These are phyloP conservation scores for Sclerurus mexicanus DNA, from an alignment of 2,113 vertebrate species.

Conservation along the genomic window DNA sequence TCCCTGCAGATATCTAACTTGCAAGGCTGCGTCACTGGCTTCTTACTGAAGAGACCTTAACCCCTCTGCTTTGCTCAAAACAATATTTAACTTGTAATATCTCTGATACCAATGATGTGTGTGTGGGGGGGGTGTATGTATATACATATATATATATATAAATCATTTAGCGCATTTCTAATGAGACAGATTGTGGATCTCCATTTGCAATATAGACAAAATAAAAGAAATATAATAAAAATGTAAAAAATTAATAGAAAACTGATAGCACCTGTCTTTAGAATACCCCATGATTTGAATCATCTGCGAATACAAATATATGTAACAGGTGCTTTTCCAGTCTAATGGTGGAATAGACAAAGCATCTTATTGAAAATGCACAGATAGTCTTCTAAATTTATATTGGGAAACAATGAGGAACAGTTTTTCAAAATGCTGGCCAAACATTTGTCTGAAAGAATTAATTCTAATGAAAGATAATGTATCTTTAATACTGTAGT, in stretches of 20 bases:
- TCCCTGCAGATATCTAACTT: conserved; percentile 9
- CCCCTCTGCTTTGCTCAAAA: not conserved
- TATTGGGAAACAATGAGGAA: not conserved
- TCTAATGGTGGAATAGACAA: not conserved
- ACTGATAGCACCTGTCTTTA: not conserved
- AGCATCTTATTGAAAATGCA: not conserved
- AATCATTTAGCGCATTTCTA: not conserved
- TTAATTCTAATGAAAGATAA: not conserved
- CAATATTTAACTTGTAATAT: not conserved
- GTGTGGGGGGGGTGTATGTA: fast-evolving
- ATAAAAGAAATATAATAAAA: not conserved
- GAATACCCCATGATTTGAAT: not conserved
- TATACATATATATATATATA: not conserved
- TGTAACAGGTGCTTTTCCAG: not conserved
- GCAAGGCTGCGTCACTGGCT: not conserved
- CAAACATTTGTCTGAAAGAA: not conserved
- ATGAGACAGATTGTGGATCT: not conserved
- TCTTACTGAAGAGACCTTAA: not conserved
- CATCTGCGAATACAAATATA: not conserved
- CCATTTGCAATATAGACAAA: not conserved
- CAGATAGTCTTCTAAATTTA: not conserved
- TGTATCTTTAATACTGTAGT: not conserved
- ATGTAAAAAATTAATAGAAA: not conserved
- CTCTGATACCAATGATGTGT: not conserved
- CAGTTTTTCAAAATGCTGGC: not conserved